Conservation (phyloP, 2,888 invertebrate species). For the Hirtodrosophila confusa region DNA sequence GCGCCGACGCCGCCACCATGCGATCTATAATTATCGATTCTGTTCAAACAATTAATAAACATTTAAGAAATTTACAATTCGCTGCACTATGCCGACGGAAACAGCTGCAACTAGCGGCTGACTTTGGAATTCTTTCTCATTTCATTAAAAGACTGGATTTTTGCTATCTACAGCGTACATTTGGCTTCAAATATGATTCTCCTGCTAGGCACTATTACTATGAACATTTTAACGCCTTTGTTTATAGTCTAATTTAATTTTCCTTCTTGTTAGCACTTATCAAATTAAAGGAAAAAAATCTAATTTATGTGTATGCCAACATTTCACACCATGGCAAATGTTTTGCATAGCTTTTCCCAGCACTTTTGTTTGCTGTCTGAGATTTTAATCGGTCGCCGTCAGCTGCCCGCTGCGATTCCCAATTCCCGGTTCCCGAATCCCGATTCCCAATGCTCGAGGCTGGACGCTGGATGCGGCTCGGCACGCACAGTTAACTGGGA, state of each 20-base stretch:
- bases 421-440: background rate
- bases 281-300: slow-evolving; percentile 49
- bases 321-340: slow-evolving; percentile 55
- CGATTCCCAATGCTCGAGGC: background rate
- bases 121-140: slow-evolving; percentile 2
- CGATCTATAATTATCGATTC: slow-evolving; percentile 69
- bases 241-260: background rate
- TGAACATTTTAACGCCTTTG: slow-evolving; percentile 7
- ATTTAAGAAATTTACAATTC: slow-evolving; percentile 63
- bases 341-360: slow-evolving; percentile 55
- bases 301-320: slow-evolving; percentile 49
- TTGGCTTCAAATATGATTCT: too few relatives aligned
- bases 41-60: slow-evolving; percentile 74
- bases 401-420: slow-evolving; percentile 60
- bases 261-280: slow-evolving; percentile 34
- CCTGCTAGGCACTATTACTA: slow-evolving; percentile 13
- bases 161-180: background rate
- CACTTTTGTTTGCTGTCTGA: slow-evolving; percentile 41
- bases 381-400: slow-evolving; percentile 72
- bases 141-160: slow-evolving; percentile 1
- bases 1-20: slow-evolving; percentile 46
- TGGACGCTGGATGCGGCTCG: slow-evolving; percentile 41
- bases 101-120: slow-evolving; percentile 52
- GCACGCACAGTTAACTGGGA: slow-evolving; percentile 71
- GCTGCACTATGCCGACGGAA: slow-evolving; percentile 43